Evolutionary conservation across 1,140 invertebrate species (phyloP).

Genomic region (Drosophila saltans): DNA sequence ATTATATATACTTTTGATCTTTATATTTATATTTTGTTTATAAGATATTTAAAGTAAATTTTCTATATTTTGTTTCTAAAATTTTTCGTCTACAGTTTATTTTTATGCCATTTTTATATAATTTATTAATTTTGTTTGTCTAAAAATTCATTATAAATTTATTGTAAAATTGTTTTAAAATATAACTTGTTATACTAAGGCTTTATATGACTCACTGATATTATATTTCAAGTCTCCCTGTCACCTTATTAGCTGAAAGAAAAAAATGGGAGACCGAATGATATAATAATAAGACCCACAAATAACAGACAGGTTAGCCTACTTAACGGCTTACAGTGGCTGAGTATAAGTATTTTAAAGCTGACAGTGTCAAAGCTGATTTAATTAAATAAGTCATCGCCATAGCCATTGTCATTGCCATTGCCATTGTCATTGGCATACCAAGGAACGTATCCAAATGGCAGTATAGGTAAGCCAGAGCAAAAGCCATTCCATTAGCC

Average conservation of each 20-base stretch:
- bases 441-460: slow-evolving; percentile 19
- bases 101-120: too few relatives aligned
- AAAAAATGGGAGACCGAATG: neutral
- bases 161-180: too few relatives aligned
- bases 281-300: slow-evolving; percentile 11
- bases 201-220: too few relatives aligned
- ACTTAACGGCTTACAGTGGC: slow-evolving; percentile 16
- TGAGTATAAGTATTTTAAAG: slow-evolving; percentile 41
- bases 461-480: slow-evolving; percentile 58
- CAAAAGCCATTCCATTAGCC: slow-evolving; percentile 72
- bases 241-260: slow-evolving; percentile 6
- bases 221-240: too few relatives aligned
- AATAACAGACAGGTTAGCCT: slow-evolving; percentile 16
- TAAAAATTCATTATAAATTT: too few relatives aligned
- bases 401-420: slow-evolving; percentile 11
- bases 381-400: slow-evolving; percentile 75
- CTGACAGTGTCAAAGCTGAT: slow-evolving; percentile 48
- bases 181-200: too few relatives aligned
- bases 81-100: too few relatives aligned
- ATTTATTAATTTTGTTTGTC: too few relatives aligned
- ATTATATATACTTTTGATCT: too few relatives aligned
- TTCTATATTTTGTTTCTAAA: too few relatives aligned
- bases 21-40: too few relatives aligned
- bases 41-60: too few relatives aligned
- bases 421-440: neutral